Percentiles rank a stretch among this genome's conserved stretches.
Conservation (phyloP, 2,113 vertebrate genomes). For the Pelodiscus sinensis region DNA sequence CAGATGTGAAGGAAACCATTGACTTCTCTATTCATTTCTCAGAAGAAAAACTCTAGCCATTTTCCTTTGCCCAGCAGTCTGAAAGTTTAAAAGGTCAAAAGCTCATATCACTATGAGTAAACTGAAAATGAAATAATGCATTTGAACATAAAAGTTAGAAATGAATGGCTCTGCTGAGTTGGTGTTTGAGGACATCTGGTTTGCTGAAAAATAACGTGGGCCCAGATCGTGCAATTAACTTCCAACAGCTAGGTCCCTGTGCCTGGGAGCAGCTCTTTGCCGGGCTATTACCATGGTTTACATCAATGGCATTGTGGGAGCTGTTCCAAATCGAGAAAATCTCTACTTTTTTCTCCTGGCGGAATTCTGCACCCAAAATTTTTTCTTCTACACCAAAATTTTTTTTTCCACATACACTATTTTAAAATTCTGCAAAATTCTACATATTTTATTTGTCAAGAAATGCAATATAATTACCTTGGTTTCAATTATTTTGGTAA, state of each 20-base stretch:
- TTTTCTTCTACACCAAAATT: no score
- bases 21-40: background rate
- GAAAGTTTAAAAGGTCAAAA: background rate
- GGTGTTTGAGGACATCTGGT: background rate
- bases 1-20: background rate
- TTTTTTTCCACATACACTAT: no score
- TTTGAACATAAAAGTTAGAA: background rate
- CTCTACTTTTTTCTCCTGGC: accelerated
- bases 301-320: background rate
- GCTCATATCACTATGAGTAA: background rate
- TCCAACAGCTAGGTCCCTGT: accelerated
- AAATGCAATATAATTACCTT: no score
- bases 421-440: no score
- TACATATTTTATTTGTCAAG: no score
- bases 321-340: background rate
- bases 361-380: no score
- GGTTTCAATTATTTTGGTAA: no score
- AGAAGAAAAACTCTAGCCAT: background rate
- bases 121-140: background rate
- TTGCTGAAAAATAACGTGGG: background rate
- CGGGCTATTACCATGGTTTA: background rate
- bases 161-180: background rate
- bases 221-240: background rate
- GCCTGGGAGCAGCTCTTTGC: background rate
- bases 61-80: background rate